Conservation (phyloP, 2,888 invertebrate genomes). For the Synanthedon andrenaeformis region DNA sequence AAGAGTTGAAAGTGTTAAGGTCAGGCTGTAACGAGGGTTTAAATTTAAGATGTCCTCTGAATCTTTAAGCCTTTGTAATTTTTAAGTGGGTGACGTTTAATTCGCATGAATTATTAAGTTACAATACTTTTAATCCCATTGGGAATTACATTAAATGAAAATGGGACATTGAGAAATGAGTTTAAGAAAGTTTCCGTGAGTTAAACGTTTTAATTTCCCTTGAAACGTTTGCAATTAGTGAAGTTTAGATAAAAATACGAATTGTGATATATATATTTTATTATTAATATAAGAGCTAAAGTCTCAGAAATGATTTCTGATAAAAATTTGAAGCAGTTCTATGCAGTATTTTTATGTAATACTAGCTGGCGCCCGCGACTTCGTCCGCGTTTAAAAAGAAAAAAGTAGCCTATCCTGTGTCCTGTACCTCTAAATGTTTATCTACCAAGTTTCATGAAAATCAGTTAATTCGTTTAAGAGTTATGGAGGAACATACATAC, state of each 20-base stretch:
- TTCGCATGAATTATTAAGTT: background rate
- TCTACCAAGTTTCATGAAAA: no score
- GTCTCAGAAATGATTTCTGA: no score
- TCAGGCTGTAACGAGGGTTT: background rate
- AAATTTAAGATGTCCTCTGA: background rate
- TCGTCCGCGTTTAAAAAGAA: no score
- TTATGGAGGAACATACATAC: no score
- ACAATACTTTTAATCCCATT: background rate
- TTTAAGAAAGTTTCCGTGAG: background rate
- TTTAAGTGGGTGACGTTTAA: background rate
- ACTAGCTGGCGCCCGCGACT: no score
- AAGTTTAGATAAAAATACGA: background rate
- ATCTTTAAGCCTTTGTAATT: background rate
- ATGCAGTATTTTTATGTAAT: no score
- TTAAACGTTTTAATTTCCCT: background rate
- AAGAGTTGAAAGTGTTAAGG: background rate
- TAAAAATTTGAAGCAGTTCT: no score
- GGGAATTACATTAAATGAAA: background rate
- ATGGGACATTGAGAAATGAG: conserved; percentile 1
- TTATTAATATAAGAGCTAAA: no score
- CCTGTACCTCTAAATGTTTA: no score
- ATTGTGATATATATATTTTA: no score
- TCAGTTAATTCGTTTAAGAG: no score
- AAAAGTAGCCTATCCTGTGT: no score
- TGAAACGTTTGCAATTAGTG: background rate